phyloP scores from a whole-genome alignment of 2,888 invertebrate genomes.

The Rotaria sp. region DNA sequence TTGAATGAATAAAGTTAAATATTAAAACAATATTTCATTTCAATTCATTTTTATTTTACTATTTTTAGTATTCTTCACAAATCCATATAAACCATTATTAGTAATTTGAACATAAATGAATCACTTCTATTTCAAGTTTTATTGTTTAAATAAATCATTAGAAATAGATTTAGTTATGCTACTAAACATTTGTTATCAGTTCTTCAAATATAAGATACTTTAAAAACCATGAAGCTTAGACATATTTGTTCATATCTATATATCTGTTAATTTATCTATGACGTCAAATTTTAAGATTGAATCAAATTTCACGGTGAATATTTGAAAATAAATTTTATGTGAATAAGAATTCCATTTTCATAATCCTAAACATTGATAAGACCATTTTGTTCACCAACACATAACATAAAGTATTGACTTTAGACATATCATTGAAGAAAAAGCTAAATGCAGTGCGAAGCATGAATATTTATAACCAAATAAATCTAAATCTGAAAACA shows the following conservation, averaged over 20 bases:
- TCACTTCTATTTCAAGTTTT: neutral
- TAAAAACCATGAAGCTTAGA: too few species aligned
- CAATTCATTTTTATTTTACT: neutral
- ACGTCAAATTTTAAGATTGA: neutral
- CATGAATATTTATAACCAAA: too few species aligned
- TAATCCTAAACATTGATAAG: constrained; percentile 50
- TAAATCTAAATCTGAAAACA: too few species aligned
- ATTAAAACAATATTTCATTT: neutral
- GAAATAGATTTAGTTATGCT: too few species aligned
- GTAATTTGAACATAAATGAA: neutral
- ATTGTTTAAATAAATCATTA: neutral
- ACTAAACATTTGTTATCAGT: too few species aligned
- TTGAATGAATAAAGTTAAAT: neutral
- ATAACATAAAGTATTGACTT: constrained; percentile 43
- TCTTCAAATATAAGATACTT: too few species aligned
- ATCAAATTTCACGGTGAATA: too few species aligned
- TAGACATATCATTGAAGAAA: too few species aligned
- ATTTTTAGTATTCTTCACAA: neutral
- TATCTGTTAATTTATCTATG: neutral
- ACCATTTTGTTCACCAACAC: constrained; percentile 48
- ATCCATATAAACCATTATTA: neutral
- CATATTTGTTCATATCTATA: neutral
- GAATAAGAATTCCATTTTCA: constrained; percentile 48
- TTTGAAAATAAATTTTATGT: neutral
- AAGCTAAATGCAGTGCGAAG: too few species aligned